Percentiles rank a stretch among this genome's conserved stretches.
Conservation (phyloP, 2,888 invertebrate species). For the Netelia virgata region DNA sequence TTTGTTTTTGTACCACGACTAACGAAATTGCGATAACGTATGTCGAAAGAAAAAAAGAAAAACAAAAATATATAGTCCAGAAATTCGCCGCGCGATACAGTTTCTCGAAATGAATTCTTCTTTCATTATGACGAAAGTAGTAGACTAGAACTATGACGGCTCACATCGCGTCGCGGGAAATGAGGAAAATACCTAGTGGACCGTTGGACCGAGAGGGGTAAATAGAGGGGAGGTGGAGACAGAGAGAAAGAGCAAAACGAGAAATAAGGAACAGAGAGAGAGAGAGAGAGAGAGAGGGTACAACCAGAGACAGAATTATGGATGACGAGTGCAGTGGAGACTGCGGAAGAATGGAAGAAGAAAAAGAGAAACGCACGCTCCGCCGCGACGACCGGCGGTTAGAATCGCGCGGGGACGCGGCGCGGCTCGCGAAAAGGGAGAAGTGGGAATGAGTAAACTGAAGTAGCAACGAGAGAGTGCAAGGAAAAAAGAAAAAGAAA, state of each 20-base stretch:
- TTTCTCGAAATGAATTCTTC: slow-evolving; percentile 25
- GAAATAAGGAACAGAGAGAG: too few relatives aligned
- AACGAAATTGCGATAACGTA: too few relatives aligned
- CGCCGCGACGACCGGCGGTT: slow-evolving; percentile 28
- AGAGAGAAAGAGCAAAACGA: slow-evolving; percentile 11
- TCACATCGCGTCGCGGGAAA: slow-evolving; percentile 27
- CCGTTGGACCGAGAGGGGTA: slow-evolving; percentile 42
- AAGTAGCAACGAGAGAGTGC: slow-evolving; percentile 42
- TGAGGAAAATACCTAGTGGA: slow-evolving; percentile 58
- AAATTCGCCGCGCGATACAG: not conserved
- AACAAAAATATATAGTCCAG: too few relatives aligned
- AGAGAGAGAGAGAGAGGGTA: slow-evolving; percentile 7
- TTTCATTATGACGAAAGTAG: slow-evolving; percentile 50
- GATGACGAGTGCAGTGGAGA: slow-evolving; percentile 43
- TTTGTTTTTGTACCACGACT: too few relatives aligned
- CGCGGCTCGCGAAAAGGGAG: slow-evolving; percentile 19
- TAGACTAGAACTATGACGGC: slow-evolving; percentile 16
- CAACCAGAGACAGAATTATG: slow-evolving; percentile 59
- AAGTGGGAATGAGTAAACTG: slow-evolving; percentile 47
- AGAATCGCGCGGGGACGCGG: slow-evolving; percentile 1
- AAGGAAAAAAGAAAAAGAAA: slow-evolving; percentile 26
- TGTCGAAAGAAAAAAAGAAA: too few relatives aligned
- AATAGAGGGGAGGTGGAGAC: slow-evolving; percentile 13
- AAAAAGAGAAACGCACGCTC: slow-evolving; percentile 30
- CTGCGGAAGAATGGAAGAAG: not conserved